phyloP scores from a whole-genome alignment of 2,797 vertebrate species.

The Chelidonichthys spinosus region DNA sequence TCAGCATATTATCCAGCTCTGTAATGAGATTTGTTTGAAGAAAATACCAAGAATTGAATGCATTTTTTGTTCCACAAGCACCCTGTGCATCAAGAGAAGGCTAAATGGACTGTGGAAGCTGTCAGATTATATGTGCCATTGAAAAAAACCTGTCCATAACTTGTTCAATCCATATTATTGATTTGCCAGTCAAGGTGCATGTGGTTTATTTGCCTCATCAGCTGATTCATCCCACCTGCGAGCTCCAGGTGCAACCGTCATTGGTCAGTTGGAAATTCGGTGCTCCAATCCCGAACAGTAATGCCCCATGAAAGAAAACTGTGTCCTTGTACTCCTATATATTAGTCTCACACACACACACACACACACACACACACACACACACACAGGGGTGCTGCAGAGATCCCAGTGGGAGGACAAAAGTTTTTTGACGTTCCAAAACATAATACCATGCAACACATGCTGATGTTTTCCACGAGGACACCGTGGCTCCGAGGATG shows the following conservation, averaged over 20 bases:
- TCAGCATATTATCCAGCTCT: slow-evolving; percentile 6
- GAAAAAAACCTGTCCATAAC: background rate
- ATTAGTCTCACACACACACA: no score
- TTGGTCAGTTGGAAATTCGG: background rate
- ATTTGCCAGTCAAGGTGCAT: background rate
- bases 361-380: background rate
- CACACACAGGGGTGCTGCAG: slow-evolving; percentile 3
- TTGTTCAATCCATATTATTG: background rate
- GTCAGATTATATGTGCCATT: background rate
- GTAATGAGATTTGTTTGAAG: background rate
- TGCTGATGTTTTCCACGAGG: slow-evolving; percentile 28
- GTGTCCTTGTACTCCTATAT: no score
- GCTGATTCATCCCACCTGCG: background rate
- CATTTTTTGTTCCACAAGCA: background rate
- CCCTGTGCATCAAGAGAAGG: background rate
- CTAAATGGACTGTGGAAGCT: background rate
- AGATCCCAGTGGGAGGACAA: slow-evolving; percentile 13
- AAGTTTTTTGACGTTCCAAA: background rate
- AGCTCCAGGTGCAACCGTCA: background rate
- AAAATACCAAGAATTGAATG: background rate
- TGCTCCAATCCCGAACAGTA: background rate
- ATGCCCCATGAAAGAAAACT: background rate
- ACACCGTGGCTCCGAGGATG: slow-evolving; percentile 23
- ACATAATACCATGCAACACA: background rate
- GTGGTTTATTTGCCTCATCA: background rate